phyloP scores from a whole-genome alignment of 2,113 vertebrate genomes.

The Bubo scandiacus region DNA sequence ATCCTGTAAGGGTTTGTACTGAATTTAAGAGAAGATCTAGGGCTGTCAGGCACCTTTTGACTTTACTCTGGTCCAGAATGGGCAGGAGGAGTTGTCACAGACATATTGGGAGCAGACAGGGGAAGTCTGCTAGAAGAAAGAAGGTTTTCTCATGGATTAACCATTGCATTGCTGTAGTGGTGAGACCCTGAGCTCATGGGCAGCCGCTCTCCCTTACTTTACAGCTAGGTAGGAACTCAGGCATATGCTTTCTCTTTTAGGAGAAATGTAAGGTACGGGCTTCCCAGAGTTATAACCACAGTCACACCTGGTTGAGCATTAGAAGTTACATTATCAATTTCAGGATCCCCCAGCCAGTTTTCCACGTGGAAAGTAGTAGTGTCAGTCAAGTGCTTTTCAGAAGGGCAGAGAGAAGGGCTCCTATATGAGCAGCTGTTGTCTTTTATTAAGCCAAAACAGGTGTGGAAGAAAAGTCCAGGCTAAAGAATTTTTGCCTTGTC shows the following conservation, averaged over 20 bases:
- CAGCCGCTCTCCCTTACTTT: background rate
- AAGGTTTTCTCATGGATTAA: background rate
- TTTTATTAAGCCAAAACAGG: background rate
- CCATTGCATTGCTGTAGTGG: background rate
- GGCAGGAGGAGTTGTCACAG: background rate
- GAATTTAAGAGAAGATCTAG: background rate
- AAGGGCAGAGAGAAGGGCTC: background rate
- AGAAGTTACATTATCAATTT: background rate
- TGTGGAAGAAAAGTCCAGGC: background rate
- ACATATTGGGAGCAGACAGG: background rate
- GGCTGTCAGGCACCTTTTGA: background rate
- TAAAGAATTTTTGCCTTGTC: background rate
- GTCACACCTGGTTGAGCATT: background rate
- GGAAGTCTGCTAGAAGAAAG: background rate
- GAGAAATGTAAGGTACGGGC: background rate
- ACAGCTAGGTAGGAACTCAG: background rate
- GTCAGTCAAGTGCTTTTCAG: background rate
- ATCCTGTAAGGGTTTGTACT: background rate
- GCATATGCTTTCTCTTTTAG: background rate
- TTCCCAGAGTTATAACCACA: background rate
- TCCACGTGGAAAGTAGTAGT: background rate
- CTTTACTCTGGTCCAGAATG: background rate
- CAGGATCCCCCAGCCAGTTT: background rate
- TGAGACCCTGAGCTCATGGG: background rate
- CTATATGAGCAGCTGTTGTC: background rate